These are phyloP conservation scores for Danio jaintianensis DNA, from an alignment of 2,797 vertebrate genomes.

Conservation along the genomic window DNA sequence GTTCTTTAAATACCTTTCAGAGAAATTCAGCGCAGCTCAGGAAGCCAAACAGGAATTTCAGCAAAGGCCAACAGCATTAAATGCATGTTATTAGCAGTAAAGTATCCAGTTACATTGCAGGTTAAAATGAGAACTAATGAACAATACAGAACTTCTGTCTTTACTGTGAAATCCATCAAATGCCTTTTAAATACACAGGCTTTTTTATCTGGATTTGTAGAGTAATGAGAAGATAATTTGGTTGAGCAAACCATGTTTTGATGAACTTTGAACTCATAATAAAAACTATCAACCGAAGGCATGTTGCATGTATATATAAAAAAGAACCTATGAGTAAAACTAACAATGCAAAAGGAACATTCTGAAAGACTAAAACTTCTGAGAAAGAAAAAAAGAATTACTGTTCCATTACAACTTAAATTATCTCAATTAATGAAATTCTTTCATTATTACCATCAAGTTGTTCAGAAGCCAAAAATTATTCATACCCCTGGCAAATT, in stretches of 20 bases:
- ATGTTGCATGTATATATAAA: background rate
- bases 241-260: slow-evolving; percentile 3
- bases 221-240: slow-evolving; percentile 4
- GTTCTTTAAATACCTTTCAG: slow-evolving; percentile 9
- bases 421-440: background rate
- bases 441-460: background rate
- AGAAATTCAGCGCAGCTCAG: background rate
- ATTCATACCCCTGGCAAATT: too few relatives aligned
- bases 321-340: background rate
- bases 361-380: background rate
- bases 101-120: background rate
- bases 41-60: slow-evolving; percentile 10
- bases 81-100: background rate
- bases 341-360: background rate
- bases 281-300: background rate
- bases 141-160: background rate
- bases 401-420: background rate
- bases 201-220: background rate
- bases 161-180: background rate
- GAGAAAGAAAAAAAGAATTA: background rate
- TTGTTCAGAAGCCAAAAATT: background rate
- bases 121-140: background rate
- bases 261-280: background rate
- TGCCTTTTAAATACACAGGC: background rate
- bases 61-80: slow-evolving; percentile 2